Evolutionary conservation across 2,888 invertebrate species (phyloP), one percentile per base, ranked within the genome.

Genomic region (Chironomus riparius): DNA sequence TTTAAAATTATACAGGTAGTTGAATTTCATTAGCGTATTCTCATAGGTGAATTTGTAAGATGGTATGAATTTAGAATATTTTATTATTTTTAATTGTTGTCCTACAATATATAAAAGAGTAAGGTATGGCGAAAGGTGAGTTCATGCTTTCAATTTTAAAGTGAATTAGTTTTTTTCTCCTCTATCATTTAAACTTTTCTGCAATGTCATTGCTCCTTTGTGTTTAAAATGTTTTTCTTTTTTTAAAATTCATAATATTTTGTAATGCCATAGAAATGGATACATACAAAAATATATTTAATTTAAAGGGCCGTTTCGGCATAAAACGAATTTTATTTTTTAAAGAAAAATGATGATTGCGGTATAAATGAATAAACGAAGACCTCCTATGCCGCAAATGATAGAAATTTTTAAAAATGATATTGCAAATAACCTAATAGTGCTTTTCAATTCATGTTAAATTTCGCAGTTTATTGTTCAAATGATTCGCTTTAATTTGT

Each of bases 401-500:
- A 68, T 74, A 47, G 47, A 74, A 73, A 72, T 22, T 50, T 71
- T 15, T 48, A 24, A 13, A 47, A 68, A 47, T 47, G 74, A 74
- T 68, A 68, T 74, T 74, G 74, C 74, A 74, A 74, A 74, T 74
- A 65, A 74, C 28, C 68, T 68, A 50, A 65, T 65, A 73, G 73
- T 73, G 62, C 73, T 74, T 74, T 74, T 73, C 68, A 68, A 74
- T 74, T 74, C 38, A 68, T 68, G 68, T 74, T 22, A 47, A 65
- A 74, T 74, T 74, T 74, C 62, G 74, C 74, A 73, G 74, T 18
- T 47, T 28, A 47, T 74, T 62, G 47, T 15, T 48, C 68, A 74
- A 47, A 74, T 47, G 74, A 74, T 68, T 48, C 74, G 74, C 74
- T 74, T 74, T 68, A 74, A 74, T 74, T 74, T 74, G 65, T 74